Evolutionary conservation across 2,113 vertebrate genomes (phyloP).

Genomic region (Alexandromys fortis): DNA sequence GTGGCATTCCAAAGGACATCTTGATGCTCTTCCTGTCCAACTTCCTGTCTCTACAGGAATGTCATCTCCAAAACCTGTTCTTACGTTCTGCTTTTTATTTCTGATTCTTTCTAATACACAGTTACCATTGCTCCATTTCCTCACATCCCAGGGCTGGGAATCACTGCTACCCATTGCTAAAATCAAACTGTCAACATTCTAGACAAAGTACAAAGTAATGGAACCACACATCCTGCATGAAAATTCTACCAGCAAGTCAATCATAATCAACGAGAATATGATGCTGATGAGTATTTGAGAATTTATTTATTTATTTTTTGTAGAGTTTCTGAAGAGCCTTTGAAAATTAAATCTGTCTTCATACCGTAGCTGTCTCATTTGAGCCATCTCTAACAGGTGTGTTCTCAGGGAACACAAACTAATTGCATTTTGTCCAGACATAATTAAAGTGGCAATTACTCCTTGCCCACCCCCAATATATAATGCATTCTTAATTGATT

Average conservation of each 20-base stretch:
- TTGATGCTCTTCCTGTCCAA: not conserved
- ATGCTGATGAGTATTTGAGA: not conserved
- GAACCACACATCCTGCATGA: not conserved
- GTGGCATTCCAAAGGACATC: not conserved
- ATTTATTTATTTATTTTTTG: not conserved
- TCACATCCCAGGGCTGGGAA: not conserved
- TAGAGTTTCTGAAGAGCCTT: not conserved
- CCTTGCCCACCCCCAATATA: not conserved
- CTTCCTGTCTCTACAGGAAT: not conserved
- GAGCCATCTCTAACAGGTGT: constrained; percentile 61
- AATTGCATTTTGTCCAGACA: constrained; percentile 64
- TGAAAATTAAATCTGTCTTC: constrained; percentile 27
- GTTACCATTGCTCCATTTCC: not conserved
- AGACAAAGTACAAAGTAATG: not conserved
- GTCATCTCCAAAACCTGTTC: not conserved
- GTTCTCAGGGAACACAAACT: constrained; percentile 63
- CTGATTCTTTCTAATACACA: not conserved
- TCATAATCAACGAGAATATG: not conserved
- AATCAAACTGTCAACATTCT: not conserved
- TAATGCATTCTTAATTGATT: constrained; percentile 77
- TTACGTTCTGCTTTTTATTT: not conserved
- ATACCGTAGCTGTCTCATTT: not conserved
- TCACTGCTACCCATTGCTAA: not conserved
- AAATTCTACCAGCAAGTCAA: not conserved
- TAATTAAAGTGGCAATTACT: constrained; percentile 76